These are phyloP conservation scores for Tinamus major DNA, from an alignment of 2,797 vertebrate genomes.

Conservation along the genomic window DNA sequence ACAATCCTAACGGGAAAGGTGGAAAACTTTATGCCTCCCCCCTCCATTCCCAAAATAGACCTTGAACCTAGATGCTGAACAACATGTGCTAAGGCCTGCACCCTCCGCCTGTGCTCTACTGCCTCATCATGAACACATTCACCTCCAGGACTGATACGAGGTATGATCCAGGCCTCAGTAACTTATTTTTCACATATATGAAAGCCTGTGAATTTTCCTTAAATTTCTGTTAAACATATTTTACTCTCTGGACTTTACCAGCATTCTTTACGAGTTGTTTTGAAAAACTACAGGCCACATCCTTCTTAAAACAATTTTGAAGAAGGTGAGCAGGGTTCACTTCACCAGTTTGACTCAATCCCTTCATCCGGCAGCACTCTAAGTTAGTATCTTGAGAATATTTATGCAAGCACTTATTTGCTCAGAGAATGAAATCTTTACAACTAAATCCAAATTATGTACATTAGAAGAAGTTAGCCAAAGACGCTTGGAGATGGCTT, in stretches of 20 bases:
- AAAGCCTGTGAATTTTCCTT: background rate
- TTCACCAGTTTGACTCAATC: background rate
- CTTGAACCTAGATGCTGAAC: background rate
- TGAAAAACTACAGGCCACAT: background rate
- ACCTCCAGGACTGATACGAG: background rate
- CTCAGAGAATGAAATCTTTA: background rate
- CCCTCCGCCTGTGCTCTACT: background rate
- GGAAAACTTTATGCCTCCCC: background rate
- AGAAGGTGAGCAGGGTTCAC: background rate
- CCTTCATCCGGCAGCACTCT: background rate
- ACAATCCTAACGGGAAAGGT: background rate
- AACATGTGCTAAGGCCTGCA: background rate
- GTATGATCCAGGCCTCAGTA: background rate
- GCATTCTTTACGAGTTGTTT: background rate
- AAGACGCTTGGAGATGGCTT: background rate
- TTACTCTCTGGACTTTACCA: background rate
- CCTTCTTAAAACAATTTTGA: background rate
- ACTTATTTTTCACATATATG: background rate
- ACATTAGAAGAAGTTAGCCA: background rate
- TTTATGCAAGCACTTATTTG: background rate
- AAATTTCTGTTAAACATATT: background rate
- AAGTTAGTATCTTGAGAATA: background rate
- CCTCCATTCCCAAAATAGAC: background rate
- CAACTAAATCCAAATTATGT: background rate
- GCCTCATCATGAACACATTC: background rate